These are phyloP conservation scores for Agriopis aurantiaria DNA, from an alignment of 2,888 invertebrate species.

Conservation along the genomic window DNA sequence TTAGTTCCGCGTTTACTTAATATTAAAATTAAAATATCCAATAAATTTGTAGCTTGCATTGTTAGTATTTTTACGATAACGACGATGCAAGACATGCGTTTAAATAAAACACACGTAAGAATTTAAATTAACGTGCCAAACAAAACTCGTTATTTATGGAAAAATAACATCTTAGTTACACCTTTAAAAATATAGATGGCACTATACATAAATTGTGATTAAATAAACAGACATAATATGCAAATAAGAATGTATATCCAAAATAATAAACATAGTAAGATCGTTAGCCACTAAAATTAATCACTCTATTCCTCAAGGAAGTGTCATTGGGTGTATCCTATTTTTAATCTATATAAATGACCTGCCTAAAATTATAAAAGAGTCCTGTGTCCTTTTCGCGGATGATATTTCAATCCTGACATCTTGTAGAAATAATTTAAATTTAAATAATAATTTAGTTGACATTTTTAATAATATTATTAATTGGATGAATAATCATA, in stretches of 20 bases:
- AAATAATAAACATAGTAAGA: too few relatives aligned
- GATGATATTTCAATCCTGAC: too few relatives aligned
- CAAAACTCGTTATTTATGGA: neutral
- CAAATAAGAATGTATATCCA: neutral
- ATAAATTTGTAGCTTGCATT: slow-evolving; percentile 34
- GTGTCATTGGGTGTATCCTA: too few relatives aligned
- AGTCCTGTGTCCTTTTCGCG: too few relatives aligned
- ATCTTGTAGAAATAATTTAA: too few relatives aligned
- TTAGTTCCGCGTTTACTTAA: slow-evolving; percentile 55
- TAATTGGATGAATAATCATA: too few relatives aligned
- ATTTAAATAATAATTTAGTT: too few relatives aligned
- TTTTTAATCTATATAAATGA: too few relatives aligned
- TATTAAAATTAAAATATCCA: slow-evolving; percentile 24
- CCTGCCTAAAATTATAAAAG: too few relatives aligned
- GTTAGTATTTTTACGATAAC: slow-evolving; percentile 38
- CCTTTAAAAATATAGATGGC: slow-evolving; percentile 15
- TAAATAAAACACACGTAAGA: neutral
- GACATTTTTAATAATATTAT: too few relatives aligned
- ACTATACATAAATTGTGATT: neutral
- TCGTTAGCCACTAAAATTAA: too few relatives aligned
- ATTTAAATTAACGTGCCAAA: neutral
- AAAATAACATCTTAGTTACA: neutral
- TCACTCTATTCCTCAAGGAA: too few relatives aligned
- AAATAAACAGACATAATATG: neutral
- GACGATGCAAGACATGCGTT: neutral